Base-by-base conservation (phyloP, 2,797 vertebrate species). In the Siniperca undulata region DNA sequence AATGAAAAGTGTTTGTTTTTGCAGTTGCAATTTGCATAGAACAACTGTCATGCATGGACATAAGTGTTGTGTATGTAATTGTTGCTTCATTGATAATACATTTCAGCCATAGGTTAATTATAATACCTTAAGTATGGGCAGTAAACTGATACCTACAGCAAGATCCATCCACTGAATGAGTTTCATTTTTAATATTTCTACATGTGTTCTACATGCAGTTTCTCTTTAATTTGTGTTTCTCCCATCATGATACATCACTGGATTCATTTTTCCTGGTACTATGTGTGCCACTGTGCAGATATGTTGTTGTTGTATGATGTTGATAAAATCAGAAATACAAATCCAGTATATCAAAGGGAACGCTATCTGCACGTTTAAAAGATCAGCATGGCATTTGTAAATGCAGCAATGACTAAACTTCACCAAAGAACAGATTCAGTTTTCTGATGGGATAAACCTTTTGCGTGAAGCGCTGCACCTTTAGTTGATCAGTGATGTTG, bases 341-440 rank as follows among this genome's bases (percentile, higher is more conserved):
- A 73, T 22, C 27, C 19, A 69, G 36, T 12, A 34, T 44, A 59
- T 48, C n/a, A 50, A 58, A 73, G 16, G 8, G 1, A 24, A 50
- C 8, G 3, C 17, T 48, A 11, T 55, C 17, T 68, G 44, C 10
- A 30, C 19, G 34, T 64, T 38, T 46, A n/a, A 48, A 66, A 74
- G 9, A 76, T 72, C 56, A 60, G 50, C 34, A n/a, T 59, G 24
- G 70, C 14, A 30, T 58, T 61, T 27, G 20, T 40, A 61, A 70
- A 77, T 13, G 53, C 65, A 36, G 22, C 10, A 2, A 12, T 52
- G 13, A 24, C 59, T 46, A 19, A 46, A 58, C 67, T 56, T 50
- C 59, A 40, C 56, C 24, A 19, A 22, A n/a, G 65, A 38, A n/a
- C 66, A 27, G 48, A 52, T 44, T 50, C 56, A 30, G 30, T 30